phyloP scores from a whole-genome alignment of 2,113 vertebrate species.

The Dunckerocampus dactyliophorus region DNA sequence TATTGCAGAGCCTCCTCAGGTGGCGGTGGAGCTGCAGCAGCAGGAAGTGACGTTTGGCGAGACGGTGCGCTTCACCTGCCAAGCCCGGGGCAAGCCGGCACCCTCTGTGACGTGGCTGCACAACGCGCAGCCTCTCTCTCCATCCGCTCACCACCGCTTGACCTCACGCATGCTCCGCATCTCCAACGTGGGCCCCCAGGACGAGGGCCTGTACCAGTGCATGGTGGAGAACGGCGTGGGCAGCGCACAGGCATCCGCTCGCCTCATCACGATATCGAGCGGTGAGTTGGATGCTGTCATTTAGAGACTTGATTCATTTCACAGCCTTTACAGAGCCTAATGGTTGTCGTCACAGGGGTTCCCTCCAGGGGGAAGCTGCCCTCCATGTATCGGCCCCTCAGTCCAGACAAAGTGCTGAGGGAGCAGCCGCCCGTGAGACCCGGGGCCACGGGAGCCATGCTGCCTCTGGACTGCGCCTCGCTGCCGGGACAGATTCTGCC shows the following conservation, averaged over 20 bases:
- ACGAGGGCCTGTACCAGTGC: constrained; percentile 94
- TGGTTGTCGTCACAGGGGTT: constrained; percentile 40
- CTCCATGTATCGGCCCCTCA: constrained; percentile 60
- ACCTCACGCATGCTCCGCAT: constrained; percentile 73
- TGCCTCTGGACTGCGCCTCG: constrained; percentile 73
- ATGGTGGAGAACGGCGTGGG: constrained; percentile 94
- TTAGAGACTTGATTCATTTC: neutral
- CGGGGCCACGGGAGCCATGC: constrained; percentile 45
- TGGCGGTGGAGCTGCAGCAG: constrained; percentile 87
- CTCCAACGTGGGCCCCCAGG: constrained; percentile 82
- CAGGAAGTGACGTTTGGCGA: constrained; percentile 82
- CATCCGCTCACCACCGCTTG: constrained; percentile 79
- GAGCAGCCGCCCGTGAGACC: constrained; percentile 69
- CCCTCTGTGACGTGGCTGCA: constrained; percentile 88
- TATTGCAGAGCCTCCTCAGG: constrained; percentile 85
- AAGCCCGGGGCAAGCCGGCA: constrained; percentile 84
- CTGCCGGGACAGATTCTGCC: constrained; percentile 69
- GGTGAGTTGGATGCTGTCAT: constrained; percentile 63
- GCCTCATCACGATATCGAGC: constrained; percentile 76
- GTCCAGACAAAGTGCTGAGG: constrained; percentile 72
- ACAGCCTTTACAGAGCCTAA: neutral
- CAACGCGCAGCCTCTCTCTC: constrained; percentile 78
- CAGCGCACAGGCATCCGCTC: constrained; percentile 86
- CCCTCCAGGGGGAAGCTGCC: constrained; percentile 60
- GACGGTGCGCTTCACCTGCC: constrained; percentile 86